phyloP scores from a whole-genome alignment of 2,888 invertebrate species.

The Adelognathus sp. region DNA sequence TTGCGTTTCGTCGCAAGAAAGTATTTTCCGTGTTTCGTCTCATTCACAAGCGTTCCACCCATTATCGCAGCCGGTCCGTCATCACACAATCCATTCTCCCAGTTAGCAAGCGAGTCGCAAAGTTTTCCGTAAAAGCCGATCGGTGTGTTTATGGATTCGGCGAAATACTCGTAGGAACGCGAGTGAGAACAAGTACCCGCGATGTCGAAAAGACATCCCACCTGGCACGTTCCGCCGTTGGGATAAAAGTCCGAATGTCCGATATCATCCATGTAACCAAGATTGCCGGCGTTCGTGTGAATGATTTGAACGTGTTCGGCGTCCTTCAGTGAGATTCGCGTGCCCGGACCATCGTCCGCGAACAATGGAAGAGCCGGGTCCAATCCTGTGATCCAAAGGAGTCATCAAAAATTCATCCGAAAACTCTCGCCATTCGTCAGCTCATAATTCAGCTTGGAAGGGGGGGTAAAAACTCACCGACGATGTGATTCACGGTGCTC shows the following conservation, averaged over 20 bases:
- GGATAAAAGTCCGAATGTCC: conserved; percentile 79
- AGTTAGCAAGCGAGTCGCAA: conserved; percentile 57
- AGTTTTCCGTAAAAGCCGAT: conserved; percentile 61
- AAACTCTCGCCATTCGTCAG: too few species aligned
- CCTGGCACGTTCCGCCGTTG: conserved; percentile 77
- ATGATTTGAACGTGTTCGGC: conserved; percentile 78
- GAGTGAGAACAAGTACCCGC: conserved; percentile 73
- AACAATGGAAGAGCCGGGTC: conserved; percentile 79
- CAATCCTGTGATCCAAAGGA: conserved; percentile 74
- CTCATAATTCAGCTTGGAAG: too few species aligned
- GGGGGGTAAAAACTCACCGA: conserved; percentile 72
- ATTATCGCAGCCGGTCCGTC: conserved; percentile 49
- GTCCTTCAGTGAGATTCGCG: conserved; percentile 75
- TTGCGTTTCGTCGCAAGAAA: conserved; percentile 64
- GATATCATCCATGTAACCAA: conserved; percentile 74
- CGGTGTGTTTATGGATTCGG: conserved; percentile 72
- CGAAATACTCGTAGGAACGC: conserved; percentile 70
- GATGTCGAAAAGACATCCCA: conserved; percentile 66
- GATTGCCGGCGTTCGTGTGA: conserved; percentile 77
- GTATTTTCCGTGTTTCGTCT: conserved; percentile 60
- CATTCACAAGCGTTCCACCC: conserved; percentile 60
- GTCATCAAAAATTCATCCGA: background rate
- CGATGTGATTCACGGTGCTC: conserved; percentile 63
- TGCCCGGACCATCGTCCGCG: conserved; percentile 57
- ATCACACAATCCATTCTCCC: too few species aligned